Conservation (phyloP, 2,888 invertebrate species). For the Meiosimyza decipiens region DNA sequence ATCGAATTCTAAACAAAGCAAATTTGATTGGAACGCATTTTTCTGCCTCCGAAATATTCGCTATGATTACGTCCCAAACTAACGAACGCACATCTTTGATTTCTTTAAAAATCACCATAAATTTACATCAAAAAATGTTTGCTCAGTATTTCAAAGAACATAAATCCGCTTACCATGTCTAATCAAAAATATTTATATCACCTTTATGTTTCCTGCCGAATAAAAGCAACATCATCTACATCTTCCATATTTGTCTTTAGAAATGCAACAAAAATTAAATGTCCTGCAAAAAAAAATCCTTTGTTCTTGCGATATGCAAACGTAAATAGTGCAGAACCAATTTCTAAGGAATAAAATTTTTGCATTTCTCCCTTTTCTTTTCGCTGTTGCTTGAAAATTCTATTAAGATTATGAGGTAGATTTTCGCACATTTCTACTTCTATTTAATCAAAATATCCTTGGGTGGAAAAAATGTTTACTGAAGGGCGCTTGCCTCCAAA, state of each 20-base stretch:
- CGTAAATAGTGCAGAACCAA: slow-evolving; percentile 38
- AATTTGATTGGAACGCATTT: not conserved
- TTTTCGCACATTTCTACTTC: slow-evolving; percentile 47
- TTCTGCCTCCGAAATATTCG: not conserved
- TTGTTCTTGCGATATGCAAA: slow-evolving; percentile 28
- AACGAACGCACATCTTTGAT: slow-evolving; percentile 16
- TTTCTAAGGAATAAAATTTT: not conserved
- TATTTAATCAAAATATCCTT: slow-evolving; percentile 43
- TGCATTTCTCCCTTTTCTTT: not conserved
- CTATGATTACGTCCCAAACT: slow-evolving; percentile 14
- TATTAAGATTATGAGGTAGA: slow-evolving; percentile 42
- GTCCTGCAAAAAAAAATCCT: slow-evolving; percentile 9
- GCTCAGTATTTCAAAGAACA: not conserved
- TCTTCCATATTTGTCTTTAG: slow-evolving; percentile 33
- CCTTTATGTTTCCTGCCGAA: slow-evolving; percentile 29
- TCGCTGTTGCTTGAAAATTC: slow-evolving; percentile 25
- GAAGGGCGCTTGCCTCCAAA: not conserved
- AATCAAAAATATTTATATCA: slow-evolving; percentile 42
- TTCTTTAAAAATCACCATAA: slow-evolving; percentile 17
- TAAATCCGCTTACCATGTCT: slow-evolving; percentile 32
- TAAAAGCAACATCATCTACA: slow-evolving; percentile 39
- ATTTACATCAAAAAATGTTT: slow-evolving; percentile 17
- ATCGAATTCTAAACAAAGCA: not conserved
- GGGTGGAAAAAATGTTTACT: not conserved
- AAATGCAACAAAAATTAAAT: slow-evolving; percentile 34